phyloP scores from a whole-genome alignment of 92 coral and sea anemone species.

The Palythoa grandiflora region DNA sequence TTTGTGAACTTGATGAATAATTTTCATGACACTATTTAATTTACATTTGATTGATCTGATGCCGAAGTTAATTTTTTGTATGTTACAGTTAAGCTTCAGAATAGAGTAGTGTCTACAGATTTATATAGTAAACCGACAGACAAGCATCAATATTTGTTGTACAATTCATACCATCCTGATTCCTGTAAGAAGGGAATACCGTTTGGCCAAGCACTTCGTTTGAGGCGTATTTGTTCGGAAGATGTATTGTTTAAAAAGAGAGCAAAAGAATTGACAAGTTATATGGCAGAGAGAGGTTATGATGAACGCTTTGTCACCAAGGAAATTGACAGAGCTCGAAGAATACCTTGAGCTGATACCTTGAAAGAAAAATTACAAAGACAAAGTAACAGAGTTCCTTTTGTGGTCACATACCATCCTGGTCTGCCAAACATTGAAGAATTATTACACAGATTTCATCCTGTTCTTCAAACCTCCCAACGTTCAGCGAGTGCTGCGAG shows the following conservation, averaged over 20 bases:
- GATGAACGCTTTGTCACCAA: slow-evolving; percentile 10
- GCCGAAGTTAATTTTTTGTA: slow-evolving; percentile 28
- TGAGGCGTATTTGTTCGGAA: background rate
- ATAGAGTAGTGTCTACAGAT: slow-evolving; percentile 10
- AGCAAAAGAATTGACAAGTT: slow-evolving; percentile 7
- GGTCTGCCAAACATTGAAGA: too few species aligned
- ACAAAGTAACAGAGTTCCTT: too few species aligned
- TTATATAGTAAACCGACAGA: slow-evolving; percentile 34
- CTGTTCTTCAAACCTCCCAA: too few species aligned
- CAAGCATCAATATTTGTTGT: slow-evolving; percentile 22
- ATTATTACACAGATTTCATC: too few species aligned
- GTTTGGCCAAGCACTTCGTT: slow-evolving; percentile 1
- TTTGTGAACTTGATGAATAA: background rate
- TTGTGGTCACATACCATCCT: too few species aligned
- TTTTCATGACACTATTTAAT: background rate
- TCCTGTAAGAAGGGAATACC: background rate
- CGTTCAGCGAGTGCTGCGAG: too few species aligned
- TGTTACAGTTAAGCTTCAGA: slow-evolving; percentile 3
- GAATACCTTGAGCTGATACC: slow-evolving; percentile 1
- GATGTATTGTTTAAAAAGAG: background rate
- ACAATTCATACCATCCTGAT: slow-evolving; percentile 20
- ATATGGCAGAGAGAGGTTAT: slow-evolving; percentile 5
- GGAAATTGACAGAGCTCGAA: background rate
- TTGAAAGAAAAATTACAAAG: too few species aligned
- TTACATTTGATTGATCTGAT: background rate